phyloP scores from a whole-genome alignment of 1,140 invertebrate species.

The Sitobion miscanthi region DNA sequence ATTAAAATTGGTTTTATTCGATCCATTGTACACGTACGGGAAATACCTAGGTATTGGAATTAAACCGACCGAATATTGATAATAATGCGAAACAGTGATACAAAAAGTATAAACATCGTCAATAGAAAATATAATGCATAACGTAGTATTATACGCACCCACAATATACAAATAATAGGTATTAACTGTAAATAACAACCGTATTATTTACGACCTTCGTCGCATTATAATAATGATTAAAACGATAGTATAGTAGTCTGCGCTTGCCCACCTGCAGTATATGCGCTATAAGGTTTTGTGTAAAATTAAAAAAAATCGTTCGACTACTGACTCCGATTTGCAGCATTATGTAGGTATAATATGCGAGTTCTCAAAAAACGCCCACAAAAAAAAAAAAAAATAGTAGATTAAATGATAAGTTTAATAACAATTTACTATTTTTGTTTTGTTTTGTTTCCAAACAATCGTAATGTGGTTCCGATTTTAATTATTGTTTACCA shows the following conservation, averaged over 20 bases:
- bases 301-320: background rate
- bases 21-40: background rate
- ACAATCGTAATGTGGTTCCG: background rate
- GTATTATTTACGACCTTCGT: conserved; percentile 37
- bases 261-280: background rate
- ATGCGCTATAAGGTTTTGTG: background rate
- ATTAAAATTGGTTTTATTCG: background rate
- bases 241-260: background rate
- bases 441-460: background rate
- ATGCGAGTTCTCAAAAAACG: background rate
- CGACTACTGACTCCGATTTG: background rate
- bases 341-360: background rate
- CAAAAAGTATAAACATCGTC: background rate
- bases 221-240: background rate
- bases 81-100: background rate
- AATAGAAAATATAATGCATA: background rate
- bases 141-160: background rate
- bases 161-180: background rate
- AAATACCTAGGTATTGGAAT: background rate
- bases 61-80: background rate
- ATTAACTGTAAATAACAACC: background rate
- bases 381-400: conserved; percentile 23
- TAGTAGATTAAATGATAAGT: background rate
- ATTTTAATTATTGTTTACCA: conserved; percentile 21
- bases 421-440: background rate